Conservation (phyloP, 2,888 invertebrate genomes). For the Diaprepes abbreviatus region DNA sequence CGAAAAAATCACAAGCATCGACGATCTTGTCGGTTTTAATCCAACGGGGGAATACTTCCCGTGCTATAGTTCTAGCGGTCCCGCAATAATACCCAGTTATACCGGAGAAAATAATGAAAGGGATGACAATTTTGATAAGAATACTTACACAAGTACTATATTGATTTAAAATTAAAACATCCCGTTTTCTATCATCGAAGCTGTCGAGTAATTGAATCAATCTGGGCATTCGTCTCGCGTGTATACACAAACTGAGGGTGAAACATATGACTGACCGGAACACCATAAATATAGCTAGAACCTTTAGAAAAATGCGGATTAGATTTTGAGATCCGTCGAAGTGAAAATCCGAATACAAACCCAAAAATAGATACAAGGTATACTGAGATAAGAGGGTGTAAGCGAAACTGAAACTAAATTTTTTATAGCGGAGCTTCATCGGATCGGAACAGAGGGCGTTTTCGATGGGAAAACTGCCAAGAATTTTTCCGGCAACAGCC, state of each 20-base stretch:
- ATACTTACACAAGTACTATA: background rate
- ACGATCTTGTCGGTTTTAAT: background rate
- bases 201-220: constrained; percentile 52
- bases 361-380: constrained; percentile 27
- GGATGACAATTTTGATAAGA: constrained; percentile 6
- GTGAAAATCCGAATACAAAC: constrained; percentile 45
- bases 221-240: constrained; percentile 50
- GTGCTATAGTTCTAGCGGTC: background rate
- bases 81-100: background rate
- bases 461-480: constrained; percentile 55
- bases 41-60: constrained; percentile 24
- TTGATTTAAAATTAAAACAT: constrained; percentile 4
- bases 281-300: constrained; percentile 47
- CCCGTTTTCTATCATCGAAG: constrained; percentile 49
- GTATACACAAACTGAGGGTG: constrained; percentile 40
- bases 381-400: constrained; percentile 48
- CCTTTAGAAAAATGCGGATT: background rate
- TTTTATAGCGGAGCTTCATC: constrained; percentile 43
- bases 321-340: constrained; percentile 5
- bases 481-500: constrained; percentile 51
- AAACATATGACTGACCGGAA: constrained; percentile 48
- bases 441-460: constrained; percentile 49
- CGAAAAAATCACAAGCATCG: constrained; percentile 48
- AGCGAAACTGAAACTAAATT: constrained; percentile 39
- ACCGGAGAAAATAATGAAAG: background rate